phyloP scores from a whole-genome alignment of 2,797 vertebrate genomes.

The Clamator glandarius region DNA sequence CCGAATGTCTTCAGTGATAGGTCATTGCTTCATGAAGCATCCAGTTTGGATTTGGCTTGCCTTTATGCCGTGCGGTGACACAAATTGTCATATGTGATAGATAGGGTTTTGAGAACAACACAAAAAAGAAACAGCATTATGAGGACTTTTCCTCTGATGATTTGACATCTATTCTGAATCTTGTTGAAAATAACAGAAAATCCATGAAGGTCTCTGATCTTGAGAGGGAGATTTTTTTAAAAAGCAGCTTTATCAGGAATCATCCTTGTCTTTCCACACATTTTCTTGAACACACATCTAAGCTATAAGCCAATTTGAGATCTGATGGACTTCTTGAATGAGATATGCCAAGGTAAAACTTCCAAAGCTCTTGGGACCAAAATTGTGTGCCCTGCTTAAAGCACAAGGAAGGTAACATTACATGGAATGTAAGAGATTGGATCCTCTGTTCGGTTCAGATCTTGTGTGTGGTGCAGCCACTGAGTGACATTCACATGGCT shows the following conservation, averaged over 20 bases:
- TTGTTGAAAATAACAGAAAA: conserved; percentile 4
- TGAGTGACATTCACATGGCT: background rate
- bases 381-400: background rate
- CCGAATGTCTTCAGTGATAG: conserved; percentile 18
- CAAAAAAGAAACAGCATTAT: background rate
- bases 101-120: conserved; percentile 19
- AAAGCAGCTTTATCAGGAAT: background rate
- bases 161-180: background rate
- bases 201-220: background rate
- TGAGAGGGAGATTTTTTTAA: background rate
- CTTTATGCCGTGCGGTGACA: background rate
- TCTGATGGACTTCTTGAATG: background rate
- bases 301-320: background rate
- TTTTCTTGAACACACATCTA: background rate
- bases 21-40: background rate
- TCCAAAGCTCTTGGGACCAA: background rate
- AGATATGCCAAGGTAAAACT: background rate
- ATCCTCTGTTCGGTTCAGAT: background rate
- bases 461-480: background rate
- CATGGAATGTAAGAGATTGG: background rate
- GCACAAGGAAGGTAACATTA: background rate
- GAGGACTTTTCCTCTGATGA: background rate
- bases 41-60: background rate
- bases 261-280: background rate
- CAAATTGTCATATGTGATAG: conserved; percentile 7